These are phyloP conservation scores for Oscheius sp. DNA, from an alignment of 2,888 invertebrate species.

Conservation along the genomic window DNA sequence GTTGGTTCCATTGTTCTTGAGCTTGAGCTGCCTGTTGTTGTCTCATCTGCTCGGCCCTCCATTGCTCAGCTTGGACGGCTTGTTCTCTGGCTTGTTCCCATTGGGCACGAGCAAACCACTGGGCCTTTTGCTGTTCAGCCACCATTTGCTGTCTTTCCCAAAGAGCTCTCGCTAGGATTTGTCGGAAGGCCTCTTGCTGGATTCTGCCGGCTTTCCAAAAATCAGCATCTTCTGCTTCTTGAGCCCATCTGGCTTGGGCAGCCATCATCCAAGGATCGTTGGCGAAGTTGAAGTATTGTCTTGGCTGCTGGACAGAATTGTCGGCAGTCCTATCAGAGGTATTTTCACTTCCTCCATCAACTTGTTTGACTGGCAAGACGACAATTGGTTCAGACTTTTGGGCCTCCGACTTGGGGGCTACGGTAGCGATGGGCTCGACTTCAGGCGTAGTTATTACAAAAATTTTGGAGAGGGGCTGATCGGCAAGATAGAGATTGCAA, in stretches of 20 bases:
- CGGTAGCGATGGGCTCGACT: background rate
- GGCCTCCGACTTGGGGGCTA: background rate
- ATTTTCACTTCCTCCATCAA: slow-evolving; percentile 23
- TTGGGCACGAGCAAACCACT: slow-evolving; percentile 15
- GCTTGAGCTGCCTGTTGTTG: slow-evolving; percentile 12
- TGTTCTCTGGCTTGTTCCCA: slow-evolving; percentile 26
- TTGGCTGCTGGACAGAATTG: background rate
- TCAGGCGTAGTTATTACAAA: background rate
- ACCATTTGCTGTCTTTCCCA: slow-evolving; percentile 1
- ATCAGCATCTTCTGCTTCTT: slow-evolving; percentile 7
- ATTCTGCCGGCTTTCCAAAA: slow-evolving; percentile 10
- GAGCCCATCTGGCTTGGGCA: slow-evolving; percentile 2
- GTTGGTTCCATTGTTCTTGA: background rate
- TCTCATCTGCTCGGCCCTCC: slow-evolving; percentile 2
- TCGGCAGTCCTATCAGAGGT: background rate
- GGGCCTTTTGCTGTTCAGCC: slow-evolving; percentile 11
- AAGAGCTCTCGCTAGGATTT: slow-evolving; percentile 1
- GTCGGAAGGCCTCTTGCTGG: slow-evolving; percentile 14
- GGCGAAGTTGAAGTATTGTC: background rate
- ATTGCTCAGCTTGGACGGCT: slow-evolving; percentile 1
- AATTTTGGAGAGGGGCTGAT: slow-evolving; percentile 3
- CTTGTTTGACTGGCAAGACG: slow-evolving; percentile 7
- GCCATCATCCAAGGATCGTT: slow-evolving; percentile 3
- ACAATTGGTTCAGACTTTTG: slow-evolving; percentile 1
- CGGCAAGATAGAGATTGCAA: background rate